Percentiles rank a stretch among this genome's conserved stretches.
phyloP scores from a whole-genome alignment of 35 echinoderm and acorn worm genomes.

The Ophioderma brevispina region DNA sequence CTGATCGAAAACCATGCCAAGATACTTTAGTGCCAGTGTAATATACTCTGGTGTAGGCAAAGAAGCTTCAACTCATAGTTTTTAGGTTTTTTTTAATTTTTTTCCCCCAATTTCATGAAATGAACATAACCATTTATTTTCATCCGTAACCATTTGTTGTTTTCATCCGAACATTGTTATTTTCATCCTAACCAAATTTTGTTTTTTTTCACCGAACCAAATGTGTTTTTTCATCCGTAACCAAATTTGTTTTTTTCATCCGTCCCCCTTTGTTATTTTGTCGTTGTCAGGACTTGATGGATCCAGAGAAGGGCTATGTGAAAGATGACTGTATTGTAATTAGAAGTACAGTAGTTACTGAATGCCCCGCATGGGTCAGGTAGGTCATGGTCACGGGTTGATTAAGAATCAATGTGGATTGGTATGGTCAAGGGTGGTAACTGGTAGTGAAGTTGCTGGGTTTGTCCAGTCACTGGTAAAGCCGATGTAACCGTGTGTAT shows the following conservation, averaged over 20 bases:
- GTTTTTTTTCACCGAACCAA: not conserved
- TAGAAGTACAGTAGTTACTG: slow-evolving; percentile 85
- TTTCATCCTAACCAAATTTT: no score
- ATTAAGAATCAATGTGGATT: no score
- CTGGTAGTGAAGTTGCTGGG: no score
- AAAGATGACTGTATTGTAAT: slow-evolving; percentile 85
- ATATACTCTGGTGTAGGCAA: no score
- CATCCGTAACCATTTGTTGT: not conserved
- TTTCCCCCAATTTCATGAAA: no score
- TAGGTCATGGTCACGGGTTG: slow-evolving; percentile 33
- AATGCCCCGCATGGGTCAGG: slow-evolving; percentile 99
- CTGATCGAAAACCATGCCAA: no score
- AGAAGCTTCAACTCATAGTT: no score
- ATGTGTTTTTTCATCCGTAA: not conserved
- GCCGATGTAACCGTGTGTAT: no score
- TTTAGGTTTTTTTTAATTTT: no score
- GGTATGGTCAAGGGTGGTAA: no score
- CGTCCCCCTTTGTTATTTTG: not conserved
- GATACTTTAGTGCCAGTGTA: no score
- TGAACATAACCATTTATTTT: not conserved
- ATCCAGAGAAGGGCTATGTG: slow-evolving; percentile 95
- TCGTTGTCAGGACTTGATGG: slow-evolving; percentile 81
- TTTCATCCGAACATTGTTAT: not conserved
- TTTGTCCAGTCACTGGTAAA: no score
- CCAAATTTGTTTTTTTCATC: not conserved